These are phyloP conservation scores for Microcebus ravelobensis DNA, from an alignment of 2,113 vertebrate genomes.

Conservation along the genomic window DNA sequence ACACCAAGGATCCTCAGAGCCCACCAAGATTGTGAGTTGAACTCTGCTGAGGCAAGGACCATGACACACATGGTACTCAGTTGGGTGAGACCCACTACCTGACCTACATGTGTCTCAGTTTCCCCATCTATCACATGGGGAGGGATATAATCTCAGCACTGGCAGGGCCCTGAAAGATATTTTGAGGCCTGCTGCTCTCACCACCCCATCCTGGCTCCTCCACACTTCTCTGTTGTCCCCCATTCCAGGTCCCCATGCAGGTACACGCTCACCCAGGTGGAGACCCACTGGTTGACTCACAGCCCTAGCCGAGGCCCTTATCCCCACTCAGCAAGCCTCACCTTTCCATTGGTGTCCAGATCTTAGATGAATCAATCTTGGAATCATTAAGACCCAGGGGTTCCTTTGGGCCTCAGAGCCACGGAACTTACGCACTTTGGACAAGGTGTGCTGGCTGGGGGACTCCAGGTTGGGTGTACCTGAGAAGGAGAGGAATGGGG, in stretches of 20 bases:
- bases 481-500: too few relatives aligned
- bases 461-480: background rate
- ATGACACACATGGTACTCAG: background rate
- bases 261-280: too few relatives aligned
- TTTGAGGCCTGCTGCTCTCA: background rate
- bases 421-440: fast-evolving
- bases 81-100: background rate
- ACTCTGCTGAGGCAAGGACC: background rate
- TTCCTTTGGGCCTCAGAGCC: fast-evolving
- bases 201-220: background rate
- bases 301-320: fast-evolving
- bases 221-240: background rate
- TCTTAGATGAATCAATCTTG: fast-evolving
- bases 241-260: background rate
- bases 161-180: background rate
- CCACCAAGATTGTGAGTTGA: background rate
- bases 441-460: background rate
- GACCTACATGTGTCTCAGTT: background rate
- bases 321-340: background rate
- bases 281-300: background rate
- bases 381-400: fast-evolving
- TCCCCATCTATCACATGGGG: background rate
- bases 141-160: background rate
- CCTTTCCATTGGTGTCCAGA: background rate
- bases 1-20: background rate